Base-by-base conservation (phyloP, 2,797 vertebrate species). In the Saxicola maurus region DNA sequence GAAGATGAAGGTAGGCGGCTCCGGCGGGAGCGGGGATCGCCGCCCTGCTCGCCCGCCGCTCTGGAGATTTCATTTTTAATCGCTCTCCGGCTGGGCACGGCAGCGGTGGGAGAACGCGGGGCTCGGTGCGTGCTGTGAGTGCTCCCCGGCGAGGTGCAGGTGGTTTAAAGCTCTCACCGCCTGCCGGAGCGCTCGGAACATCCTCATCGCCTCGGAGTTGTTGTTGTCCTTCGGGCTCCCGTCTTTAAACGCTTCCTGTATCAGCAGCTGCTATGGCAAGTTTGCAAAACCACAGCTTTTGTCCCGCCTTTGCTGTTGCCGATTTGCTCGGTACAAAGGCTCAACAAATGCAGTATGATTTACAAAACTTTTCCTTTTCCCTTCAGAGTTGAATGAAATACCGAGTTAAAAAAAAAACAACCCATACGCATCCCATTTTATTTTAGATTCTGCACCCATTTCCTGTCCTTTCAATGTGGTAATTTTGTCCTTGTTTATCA, bases 1-100 rank as follows among this genome's bases (percentile, higher is more conserved):
- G 78, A 98, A 97, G 88, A 99, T 99, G 99, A 99, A 99, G 99
- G 99, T 99, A 97, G 98, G 89, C 73, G 12, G 38, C 79, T 72
- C 37, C 49, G 77, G 85, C n/a, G 62, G 57, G 71, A n/a, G 57
- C 38, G 37, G 68, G 61, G 33, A 49, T 15, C 52, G 72, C 62
- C 62, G 64, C 42, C 35, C 13, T 68, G 53, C 13, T 73, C 52
- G 45, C 61, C 31, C 11, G 57, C n/a, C 38, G 68, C 60, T 49
- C 48, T 14, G 59, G 56, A 53, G 14, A 48, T 75, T 74, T 37
- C 40, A 2, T 61, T 76, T 82, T 38, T 45, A 62, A 64, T 84
- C 48, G 80, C 65, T 28, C 31, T 67, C 11, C 20, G 51, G 12
- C 55, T 49, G 23, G 37, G n/a, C 17, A 23, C 74, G 71, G 86